Conservation (phyloP, 2,888 invertebrate genomes). For the Limnephilus marmoratus region DNA sequence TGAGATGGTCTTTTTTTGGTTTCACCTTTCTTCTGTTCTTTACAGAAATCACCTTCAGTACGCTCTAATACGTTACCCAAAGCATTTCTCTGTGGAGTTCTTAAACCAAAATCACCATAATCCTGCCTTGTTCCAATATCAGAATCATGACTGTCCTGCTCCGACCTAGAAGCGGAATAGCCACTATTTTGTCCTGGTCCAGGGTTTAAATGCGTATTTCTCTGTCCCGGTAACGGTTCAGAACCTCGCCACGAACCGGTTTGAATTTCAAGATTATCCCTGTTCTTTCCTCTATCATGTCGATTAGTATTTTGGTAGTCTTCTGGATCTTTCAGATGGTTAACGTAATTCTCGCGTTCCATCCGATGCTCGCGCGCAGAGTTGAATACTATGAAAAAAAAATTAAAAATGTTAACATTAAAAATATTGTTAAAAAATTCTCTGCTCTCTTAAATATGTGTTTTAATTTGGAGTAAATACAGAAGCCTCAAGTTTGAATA, state of each 20-base stretch:
- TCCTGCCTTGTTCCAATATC: background rate
- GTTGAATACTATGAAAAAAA: background rate
- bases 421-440: too few relatives aligned
- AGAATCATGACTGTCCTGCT: background rate
- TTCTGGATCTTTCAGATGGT: constrained; percentile 1
- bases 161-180: background rate
- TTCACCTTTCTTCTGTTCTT: background rate
- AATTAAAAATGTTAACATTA: too few relatives aligned
- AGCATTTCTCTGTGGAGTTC: background rate
- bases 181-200: background rate
- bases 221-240: background rate
- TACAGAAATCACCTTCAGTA: background rate
- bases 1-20: background rate
- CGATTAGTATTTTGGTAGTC: background rate
- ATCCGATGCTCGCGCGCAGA: constrained; percentile 29
- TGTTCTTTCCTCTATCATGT: background rate
- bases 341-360: constrained; percentile 46
- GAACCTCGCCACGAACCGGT: background rate
- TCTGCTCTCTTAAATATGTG: background rate
- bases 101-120: background rate
- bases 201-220: background rate
- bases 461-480: background rate
- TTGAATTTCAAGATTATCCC: background rate
- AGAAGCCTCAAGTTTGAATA: background rate
- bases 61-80: background rate